A percentile compares a stretch with the other conserved stretches of the same genome.
Evolutionary conservation across 2,888 invertebrate species (phyloP).

Genomic region (Siphonodentalium dalli): DNA sequence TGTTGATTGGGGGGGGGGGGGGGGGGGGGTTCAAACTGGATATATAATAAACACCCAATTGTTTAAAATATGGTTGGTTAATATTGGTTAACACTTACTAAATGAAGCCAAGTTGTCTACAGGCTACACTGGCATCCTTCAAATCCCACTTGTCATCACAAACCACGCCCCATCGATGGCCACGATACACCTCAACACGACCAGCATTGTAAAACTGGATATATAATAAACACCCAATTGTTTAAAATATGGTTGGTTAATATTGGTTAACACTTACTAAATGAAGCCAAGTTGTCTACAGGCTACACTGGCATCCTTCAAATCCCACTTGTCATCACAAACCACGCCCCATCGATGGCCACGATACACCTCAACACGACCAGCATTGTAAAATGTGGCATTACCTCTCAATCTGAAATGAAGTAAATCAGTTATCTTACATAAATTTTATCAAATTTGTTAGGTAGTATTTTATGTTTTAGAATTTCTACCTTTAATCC

Average conservation of each 20-base stretch:
- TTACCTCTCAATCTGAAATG: constrained; percentile 30
- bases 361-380: constrained; percentile 76
- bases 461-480: no score
- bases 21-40: no score
- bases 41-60: no score
- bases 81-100: constrained; percentile 15
- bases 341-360: constrained; percentile 75
- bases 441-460: not conserved
- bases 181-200: constrained; percentile 75
- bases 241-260: no score
- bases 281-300: constrained; percentile 76
- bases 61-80: not conserved
- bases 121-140: constrained; percentile 75
- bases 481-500: no score
- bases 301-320: constrained; percentile 75
- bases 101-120: constrained; percentile 75
- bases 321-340: constrained; percentile 78
- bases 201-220: constrained; percentile 73
- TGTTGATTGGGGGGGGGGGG: no score
- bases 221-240: no score
- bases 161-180: constrained; percentile 75
- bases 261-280: constrained; percentile 24
- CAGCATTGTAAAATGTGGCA: constrained; percentile 66
- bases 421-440: not conserved
- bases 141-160: constrained; percentile 79